These are phyloP conservation scores for Contarinia nasturtii DNA, from an alignment of 1,140 invertebrate genomes.

Conservation along the genomic window DNA sequence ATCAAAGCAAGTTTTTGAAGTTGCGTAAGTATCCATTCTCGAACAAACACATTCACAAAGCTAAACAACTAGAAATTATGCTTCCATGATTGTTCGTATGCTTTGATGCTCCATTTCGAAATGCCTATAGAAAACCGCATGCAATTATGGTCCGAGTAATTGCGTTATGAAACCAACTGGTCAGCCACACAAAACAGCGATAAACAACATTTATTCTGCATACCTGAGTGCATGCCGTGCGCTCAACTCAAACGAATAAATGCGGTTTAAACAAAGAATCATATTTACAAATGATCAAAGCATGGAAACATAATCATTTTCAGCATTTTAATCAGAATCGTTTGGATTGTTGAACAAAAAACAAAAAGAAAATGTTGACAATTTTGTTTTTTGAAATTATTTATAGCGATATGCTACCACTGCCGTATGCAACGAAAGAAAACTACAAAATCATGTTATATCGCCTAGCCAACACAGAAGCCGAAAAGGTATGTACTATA, in stretches of 20 bases:
- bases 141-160: background rate
- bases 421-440: slow-evolving; percentile 32
- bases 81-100: background rate
- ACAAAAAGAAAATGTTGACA: background rate
- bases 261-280: background rate
- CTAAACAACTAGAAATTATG: background rate
- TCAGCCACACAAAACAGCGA: background rate
- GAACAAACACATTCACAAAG: background rate
- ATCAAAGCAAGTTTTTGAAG: slow-evolving; percentile 30
- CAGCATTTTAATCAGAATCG: background rate
- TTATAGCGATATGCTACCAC: slow-evolving; percentile 36
- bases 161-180: background rate
- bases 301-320: background rate
- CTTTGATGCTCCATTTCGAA: background rate
- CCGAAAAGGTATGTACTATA: slow-evolving; percentile 22
- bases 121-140: background rate
- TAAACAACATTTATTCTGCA: background rate
- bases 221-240: background rate
- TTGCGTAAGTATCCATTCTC: slow-evolving; percentile 25
- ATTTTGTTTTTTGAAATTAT: background rate
- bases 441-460: slow-evolving; percentile 37
- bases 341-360: background rate
- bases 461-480: slow-evolving; percentile 34
- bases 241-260: background rate
- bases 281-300: background rate